These are phyloP conservation scores for Rhyacophila brunnea DNA, from an alignment of 1,140 invertebrate species.

Conservation along the genomic window DNA sequence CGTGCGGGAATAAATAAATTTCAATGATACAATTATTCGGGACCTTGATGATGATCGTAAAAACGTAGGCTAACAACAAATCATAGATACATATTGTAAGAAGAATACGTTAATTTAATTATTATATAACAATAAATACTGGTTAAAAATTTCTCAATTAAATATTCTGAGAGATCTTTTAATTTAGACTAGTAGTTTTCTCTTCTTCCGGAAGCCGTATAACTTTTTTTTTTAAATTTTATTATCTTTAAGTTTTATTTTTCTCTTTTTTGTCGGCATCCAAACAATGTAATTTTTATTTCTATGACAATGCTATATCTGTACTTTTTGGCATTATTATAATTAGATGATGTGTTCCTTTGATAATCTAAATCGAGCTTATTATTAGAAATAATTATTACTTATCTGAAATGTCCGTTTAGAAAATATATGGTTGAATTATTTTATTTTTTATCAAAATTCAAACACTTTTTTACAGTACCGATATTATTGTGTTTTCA, in stretches of 20 bases:
- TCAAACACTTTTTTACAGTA: no score
- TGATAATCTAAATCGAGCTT: slow-evolving; percentile 37
- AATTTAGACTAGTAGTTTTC: not conserved
- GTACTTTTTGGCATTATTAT: slow-evolving; percentile 2
- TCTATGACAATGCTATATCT: no score
- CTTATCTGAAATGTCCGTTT: not conserved
- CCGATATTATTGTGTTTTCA: no score
- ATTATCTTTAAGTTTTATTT: no score
- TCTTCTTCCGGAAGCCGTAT: no score
- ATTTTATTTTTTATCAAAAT: no score
- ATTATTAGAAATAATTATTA: slow-evolving; percentile 31
- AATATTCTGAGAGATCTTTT: not conserved
- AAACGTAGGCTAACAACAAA: not conserved
- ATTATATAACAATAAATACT: not conserved
- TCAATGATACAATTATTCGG: slow-evolving; percentile 21
- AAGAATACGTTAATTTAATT: not conserved
- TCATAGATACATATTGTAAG: not conserved
- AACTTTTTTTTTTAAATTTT: no score
- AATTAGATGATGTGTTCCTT: slow-evolving; percentile 29
- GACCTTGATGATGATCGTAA: slow-evolving; percentile 8
- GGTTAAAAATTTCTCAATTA: not conserved
- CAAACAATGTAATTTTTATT: no score
- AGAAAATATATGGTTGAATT: no score
- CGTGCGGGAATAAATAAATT: slow-evolving; percentile 9
- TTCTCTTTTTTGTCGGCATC: no score